These are phyloP conservation scores for Coptodon rendalli DNA, from an alignment of 2,113 vertebrate species.

Conservation along the genomic window DNA sequence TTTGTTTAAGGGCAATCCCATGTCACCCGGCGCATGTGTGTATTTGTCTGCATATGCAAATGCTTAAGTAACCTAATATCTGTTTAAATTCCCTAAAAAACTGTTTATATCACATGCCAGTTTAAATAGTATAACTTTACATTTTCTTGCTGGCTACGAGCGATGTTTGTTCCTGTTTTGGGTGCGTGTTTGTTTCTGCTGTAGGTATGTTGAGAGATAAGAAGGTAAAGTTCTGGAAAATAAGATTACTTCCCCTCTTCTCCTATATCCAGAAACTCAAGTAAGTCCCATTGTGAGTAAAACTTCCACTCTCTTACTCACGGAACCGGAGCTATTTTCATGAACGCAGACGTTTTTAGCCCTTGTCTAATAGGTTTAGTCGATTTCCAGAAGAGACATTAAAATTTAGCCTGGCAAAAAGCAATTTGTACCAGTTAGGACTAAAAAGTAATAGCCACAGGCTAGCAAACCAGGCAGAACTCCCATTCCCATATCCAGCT, in stretches of 20 bases:
- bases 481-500: slow-evolving; percentile 29
- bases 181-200: slow-evolving; percentile 26
- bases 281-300: not conserved
- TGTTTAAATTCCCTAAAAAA: slow-evolving; percentile 31
- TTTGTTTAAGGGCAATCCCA: slow-evolving; percentile 51
- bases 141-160: slow-evolving; percentile 28
- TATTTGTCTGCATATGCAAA: slow-evolving; percentile 45
- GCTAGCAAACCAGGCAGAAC: slow-evolving; percentile 26
- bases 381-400: slow-evolving; percentile 18
- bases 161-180: slow-evolving; percentile 54
- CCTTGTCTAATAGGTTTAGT: slow-evolving; percentile 33
- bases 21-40: slow-evolving; percentile 29
- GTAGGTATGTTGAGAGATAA: slow-evolving; percentile 26
- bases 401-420: not conserved
- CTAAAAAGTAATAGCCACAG: slow-evolving; percentile 17
- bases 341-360: not conserved
- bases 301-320: not conserved
- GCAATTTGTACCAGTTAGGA: slow-evolving; percentile 27
- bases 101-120: slow-evolving; percentile 46
- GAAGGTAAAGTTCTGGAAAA: slow-evolving; percentile 50
- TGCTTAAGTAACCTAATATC: slow-evolving; percentile 45
- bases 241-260: slow-evolving; percentile 38
- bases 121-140: slow-evolving; percentile 57
- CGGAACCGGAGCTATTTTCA: slow-evolving; percentile 16
- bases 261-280: not conserved